Conservation (phyloP, 2,888 invertebrate genomes). For the Carterocephalus palaemon region DNA sequence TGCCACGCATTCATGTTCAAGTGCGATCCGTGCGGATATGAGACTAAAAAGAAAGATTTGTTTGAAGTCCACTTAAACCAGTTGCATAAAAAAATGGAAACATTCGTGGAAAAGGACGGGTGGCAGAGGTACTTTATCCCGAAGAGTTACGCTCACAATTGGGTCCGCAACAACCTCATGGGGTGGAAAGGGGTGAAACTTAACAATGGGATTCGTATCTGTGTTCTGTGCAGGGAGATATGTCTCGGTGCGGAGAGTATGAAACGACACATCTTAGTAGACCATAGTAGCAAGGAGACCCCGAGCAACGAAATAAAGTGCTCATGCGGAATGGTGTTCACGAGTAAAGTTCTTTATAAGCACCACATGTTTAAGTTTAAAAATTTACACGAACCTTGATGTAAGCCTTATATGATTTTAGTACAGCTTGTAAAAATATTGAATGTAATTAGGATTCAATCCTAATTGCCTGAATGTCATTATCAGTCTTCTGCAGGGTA, state of each 20-base stretch:
- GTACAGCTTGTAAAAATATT: no score
- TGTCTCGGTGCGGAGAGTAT: slow-evolving; percentile 33
- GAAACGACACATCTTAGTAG: slow-evolving; percentile 36
- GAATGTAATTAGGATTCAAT: no score
- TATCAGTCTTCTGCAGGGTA: no score
- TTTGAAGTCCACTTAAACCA: slow-evolving; percentile 37
- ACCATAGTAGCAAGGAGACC: slow-evolving; percentile 29
- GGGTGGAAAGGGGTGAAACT: slow-evolving; percentile 39
- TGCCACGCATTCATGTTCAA: slow-evolving; percentile 37
- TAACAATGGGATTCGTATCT: slow-evolving; percentile 37
- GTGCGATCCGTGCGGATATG: slow-evolving; percentile 44
- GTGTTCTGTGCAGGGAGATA: slow-evolving; percentile 51
- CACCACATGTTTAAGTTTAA: slow-evolving; percentile 49
- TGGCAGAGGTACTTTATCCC: slow-evolving; percentile 30
- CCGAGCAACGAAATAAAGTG: slow-evolving; percentile 36
- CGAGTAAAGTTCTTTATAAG: slow-evolving; percentile 46
- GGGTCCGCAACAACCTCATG: slow-evolving; percentile 15
- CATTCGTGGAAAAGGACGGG: background rate
- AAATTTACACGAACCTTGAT: slow-evolving; percentile 15
- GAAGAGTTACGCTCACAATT: background rate
- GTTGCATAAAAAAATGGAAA: slow-evolving; percentile 30
- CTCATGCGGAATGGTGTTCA: slow-evolving; percentile 47
- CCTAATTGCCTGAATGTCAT: no score
- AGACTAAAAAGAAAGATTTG: slow-evolving; percentile 29
- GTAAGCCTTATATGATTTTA: no score